Evolutionary conservation across 2,888 invertebrate species (phyloP).

Genomic region (Lomographa bimaculata): DNA sequence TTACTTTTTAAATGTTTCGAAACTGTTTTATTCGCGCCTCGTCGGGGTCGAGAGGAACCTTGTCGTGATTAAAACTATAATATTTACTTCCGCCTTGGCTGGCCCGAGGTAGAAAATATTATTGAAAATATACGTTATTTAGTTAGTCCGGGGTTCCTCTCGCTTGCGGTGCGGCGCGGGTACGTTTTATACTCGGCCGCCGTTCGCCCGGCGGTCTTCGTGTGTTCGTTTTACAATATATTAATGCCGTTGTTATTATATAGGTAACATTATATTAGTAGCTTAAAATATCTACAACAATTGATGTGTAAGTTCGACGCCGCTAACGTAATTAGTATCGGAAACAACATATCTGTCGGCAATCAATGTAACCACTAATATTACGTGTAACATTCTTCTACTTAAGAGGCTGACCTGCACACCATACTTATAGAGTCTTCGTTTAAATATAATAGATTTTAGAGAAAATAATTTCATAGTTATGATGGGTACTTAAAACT

Average conservation of each 20-base stretch:
- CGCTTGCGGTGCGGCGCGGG: conserved; percentile 8
- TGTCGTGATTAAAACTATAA: too few relatives aligned
- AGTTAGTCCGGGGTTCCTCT: neutral
- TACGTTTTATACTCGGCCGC: conserved; percentile 22
- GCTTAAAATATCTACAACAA: conserved; percentile 7
- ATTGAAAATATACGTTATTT: conserved; percentile 4
- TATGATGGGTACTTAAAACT: too few relatives aligned
- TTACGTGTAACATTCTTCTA: too few relatives aligned
- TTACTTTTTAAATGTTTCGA: conserved; percentile 9
- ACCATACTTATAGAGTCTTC: neutral
- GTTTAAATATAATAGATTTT: too few relatives aligned
- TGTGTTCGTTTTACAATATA: conserved; percentile 32
- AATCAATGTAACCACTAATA: too few relatives aligned
- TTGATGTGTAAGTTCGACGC: conserved; percentile 5
- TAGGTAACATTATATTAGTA: conserved; percentile 15
- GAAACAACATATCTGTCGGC: conserved; percentile 13
- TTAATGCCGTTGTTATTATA: conserved; percentile 14
- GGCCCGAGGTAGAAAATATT: conserved; percentile 7
- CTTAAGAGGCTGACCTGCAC: conserved; percentile 3
- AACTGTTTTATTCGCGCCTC: conserved; percentile 10
- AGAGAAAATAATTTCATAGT: too few relatives aligned
- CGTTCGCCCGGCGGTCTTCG: conserved; percentile 16
- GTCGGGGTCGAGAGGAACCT: conserved; percentile 6
- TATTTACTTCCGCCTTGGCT: conserved; percentile 5
- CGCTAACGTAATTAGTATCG: conserved; percentile 1